Evolutionary conservation across 2,888 invertebrate species (phyloP).

Genomic region (Octodonta nipae): DNA sequence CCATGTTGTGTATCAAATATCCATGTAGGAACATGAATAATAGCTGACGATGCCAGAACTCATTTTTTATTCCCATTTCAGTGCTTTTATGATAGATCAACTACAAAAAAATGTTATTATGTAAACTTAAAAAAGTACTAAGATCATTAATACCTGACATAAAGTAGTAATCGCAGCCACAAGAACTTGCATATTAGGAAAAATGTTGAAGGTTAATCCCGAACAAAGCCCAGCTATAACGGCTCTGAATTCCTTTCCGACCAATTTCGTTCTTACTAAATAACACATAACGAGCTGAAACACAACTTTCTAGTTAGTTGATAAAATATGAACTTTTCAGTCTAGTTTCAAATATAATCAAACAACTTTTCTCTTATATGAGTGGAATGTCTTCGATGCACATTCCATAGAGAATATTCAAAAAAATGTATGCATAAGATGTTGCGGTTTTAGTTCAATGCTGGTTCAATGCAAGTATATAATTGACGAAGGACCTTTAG

Average conservation of each 20-base stretch:
- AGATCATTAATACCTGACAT: conserved; percentile 35
- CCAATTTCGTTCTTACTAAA: conserved; percentile 18
- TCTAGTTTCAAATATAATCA: no score
- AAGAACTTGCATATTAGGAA: conserved; percentile 42
- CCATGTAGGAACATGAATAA: conserved; percentile 42
- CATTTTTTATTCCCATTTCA: conserved; percentile 14
- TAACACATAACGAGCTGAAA: conserved; percentile 37
- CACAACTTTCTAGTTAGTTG: neutral
- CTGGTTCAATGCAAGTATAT: no score
- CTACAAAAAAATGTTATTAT: conserved; percentile 10
- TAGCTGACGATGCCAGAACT: conserved; percentile 35
- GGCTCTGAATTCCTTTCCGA: conserved; percentile 39
- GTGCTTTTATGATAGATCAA: conserved; percentile 13
- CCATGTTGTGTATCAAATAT: conserved; percentile 40
- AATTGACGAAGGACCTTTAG: no score
- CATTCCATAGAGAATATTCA: no score
- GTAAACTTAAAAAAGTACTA: neutral
- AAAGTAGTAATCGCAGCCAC: conserved; percentile 41
- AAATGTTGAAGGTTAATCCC: conserved; percentile 39
- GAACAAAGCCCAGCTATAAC: conserved; percentile 43
- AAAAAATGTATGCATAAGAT: no score
- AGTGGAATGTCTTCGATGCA: no score
- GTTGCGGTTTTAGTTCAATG: no score
- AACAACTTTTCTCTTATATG: no score
- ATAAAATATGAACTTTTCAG: neutral